Evolutionary conservation across 2,797 vertebrate species (phyloP), one percentile per base, ranked within the genome.

Genomic region (Cyclura pinguis): DNA sequence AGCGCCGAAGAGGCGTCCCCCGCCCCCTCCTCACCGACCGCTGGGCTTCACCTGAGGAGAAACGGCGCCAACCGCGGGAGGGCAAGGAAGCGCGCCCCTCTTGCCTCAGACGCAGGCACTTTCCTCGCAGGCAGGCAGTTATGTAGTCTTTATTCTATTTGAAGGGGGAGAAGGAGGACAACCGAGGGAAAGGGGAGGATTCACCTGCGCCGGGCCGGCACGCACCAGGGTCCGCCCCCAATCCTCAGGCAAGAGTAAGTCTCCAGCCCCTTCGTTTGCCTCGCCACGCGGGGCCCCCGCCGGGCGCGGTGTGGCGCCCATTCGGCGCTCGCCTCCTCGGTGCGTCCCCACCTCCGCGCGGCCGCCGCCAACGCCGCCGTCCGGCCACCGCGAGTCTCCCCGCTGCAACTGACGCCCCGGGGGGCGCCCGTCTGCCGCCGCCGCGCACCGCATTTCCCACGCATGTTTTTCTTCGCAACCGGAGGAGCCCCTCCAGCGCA

Each of bases 401-500:
- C 57, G 24, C 76, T 84, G 50, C 80, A 62, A 42, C 74, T 50
- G 1, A 52, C 67, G 67, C 38, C 86, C 10, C 6, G 13, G 20
- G 59, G 73, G 57, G 59, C 6, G 35, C 20, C 86, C 80, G 50
- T 84, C 88, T 76, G 69, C 74, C 35, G 24, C 9, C 59, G 67
- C 80, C 85, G 24, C 1, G 12, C 47, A 2, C 62, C 55, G 52
- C 55, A 22, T 52, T 73, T 29, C 77, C 83, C 88, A 69, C 88
- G 27, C 88, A 8, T 18, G 69, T 67, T 47, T 78, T 38, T 38
- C 42, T 77, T 16, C 16, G 80, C 62, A 42, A 27, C 73, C 6
- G 27, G 47, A 83, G 64, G 47, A 83, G 64, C 82, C 78, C 82
- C 24, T 12, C 87, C 87, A 52, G 72, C 69, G 50, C 84, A 90